Conservation (phyloP, 1,140 invertebrate species). For the Hestina assimilis region DNA sequence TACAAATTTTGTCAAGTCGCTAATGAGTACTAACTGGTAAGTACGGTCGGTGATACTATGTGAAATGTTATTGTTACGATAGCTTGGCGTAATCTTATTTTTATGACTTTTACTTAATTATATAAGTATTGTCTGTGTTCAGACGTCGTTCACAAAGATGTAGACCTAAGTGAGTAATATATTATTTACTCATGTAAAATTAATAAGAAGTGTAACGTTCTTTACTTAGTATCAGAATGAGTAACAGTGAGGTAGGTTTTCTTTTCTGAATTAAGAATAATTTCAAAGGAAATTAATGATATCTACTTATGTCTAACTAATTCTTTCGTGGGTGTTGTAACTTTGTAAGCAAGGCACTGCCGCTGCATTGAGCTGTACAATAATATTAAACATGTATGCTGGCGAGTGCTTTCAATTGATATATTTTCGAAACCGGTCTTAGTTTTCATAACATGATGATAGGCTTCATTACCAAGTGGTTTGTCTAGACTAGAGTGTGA, state of each 20-base stretch:
- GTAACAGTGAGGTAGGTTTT: too few relatives aligned
- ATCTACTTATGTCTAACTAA: conserved; percentile 37
- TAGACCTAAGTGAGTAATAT: too few relatives aligned
- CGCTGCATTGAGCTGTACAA: conserved; percentile 35
- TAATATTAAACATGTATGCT: conserved; percentile 64
- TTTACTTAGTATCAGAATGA: too few relatives aligned
- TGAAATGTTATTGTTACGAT: background rate
- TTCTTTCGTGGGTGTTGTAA: conserved; percentile 52
- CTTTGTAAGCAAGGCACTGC: conserved; percentile 45
- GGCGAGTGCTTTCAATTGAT: conserved; percentile 66
- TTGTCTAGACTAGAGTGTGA: conserved; percentile 10
- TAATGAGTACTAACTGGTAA: too few relatives aligned
- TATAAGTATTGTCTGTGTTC: too few relatives aligned
- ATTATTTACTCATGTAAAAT: too few relatives aligned
- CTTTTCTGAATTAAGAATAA: background rate
- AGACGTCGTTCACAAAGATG: too few relatives aligned
- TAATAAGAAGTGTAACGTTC: too few relatives aligned
- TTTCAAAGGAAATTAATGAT: background rate
- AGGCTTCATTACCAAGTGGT: conserved; percentile 17
- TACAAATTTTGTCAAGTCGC: background rate
- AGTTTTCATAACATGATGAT: conserved; percentile 67
- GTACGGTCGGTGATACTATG: background rate
- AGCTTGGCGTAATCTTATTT: too few relatives aligned
- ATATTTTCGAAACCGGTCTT: conserved; percentile 70
- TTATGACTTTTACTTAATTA: too few relatives aligned